phyloP scores from a whole-genome alignment of 37 sponge, comb jelly and placozoan genomes.

The Spongilla lacustris region DNA sequence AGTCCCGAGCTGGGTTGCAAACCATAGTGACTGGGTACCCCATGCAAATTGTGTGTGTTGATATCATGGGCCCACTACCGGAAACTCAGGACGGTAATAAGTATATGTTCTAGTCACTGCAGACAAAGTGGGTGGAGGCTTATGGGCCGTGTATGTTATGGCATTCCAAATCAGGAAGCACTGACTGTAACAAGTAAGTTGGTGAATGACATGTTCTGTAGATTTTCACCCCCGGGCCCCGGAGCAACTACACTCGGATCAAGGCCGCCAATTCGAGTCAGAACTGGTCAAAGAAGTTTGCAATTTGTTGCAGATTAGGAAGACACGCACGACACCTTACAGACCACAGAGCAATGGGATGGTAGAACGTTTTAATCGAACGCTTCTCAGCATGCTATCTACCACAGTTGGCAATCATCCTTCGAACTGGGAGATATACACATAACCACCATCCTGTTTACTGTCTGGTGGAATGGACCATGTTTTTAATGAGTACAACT shows the following conservation, averaged over 20 bases:
- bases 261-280: slow-evolving; percentile 11
- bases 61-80: slow-evolving; percentile 11
- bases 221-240: slow-evolving; percentile 8
- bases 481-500: too few species aligned
- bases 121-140: slow-evolving; percentile 16
- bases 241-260: slow-evolving; percentile 23
- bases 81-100: too few species aligned
- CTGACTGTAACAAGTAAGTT: slow-evolving; percentile 8
- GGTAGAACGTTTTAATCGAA: slow-evolving; percentile 18
- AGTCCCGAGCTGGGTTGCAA: not conserved
- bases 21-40: not conserved
- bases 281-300: slow-evolving; percentile 8
- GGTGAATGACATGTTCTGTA: not conserved
- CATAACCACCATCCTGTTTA: too few species aligned
- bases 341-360: slow-evolving; percentile 23
- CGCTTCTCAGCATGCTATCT: not conserved
- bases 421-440: not conserved
- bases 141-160: too few species aligned
- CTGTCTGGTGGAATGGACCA: too few species aligned
- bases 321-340: slow-evolving; percentile 29
- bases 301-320: slow-evolving; percentile 3
- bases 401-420: not conserved
- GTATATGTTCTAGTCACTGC: too few species aligned
- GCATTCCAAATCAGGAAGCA: slow-evolving; percentile 5
- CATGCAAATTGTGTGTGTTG: not conserved